Conservation (phyloP, 2,888 invertebrate genomes). For the Lypha dubia region DNA sequence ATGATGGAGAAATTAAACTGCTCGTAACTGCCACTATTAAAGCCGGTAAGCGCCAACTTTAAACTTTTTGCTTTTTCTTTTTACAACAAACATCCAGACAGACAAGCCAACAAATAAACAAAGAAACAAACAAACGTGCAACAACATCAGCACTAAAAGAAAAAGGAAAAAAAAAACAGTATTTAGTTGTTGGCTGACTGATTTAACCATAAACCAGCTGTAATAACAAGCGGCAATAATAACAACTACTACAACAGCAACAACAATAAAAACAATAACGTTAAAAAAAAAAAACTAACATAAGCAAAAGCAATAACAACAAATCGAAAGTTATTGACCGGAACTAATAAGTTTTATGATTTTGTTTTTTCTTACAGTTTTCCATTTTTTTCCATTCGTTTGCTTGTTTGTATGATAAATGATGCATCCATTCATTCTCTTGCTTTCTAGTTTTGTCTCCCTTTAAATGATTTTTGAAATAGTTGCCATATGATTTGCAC, state of each 20-base stretch:
- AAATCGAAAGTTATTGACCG: slow-evolving; percentile 77
- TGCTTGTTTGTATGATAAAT: background rate
- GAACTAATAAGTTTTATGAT: slow-evolving; percentile 74
- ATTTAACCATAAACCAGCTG: slow-evolving; percentile 65
- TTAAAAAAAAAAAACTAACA: slow-evolving; percentile 12
- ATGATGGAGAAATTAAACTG: slow-evolving; percentile 26
- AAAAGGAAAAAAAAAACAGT: slow-evolving; percentile 13
- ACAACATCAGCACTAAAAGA: slow-evolving; percentile 1
- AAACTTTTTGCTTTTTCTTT: slow-evolving; percentile 7
- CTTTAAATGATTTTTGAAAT: background rate
- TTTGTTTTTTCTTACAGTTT: slow-evolving; percentile 23
- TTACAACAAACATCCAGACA: slow-evolving; percentile 24
- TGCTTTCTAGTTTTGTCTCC: background rate
- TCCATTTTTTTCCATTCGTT: background rate
- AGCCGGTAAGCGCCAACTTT: slow-evolving; percentile 65
- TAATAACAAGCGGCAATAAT: slow-evolving; percentile 42
- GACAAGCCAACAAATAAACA: background rate
- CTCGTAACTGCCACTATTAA: slow-evolving; percentile 46
- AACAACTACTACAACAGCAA: slow-evolving; percentile 47
- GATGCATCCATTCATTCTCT: background rate
- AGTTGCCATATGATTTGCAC: background rate
- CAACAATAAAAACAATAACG: slow-evolving; percentile 63
- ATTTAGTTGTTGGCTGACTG: slow-evolving; percentile 63
- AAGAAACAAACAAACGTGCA: background rate
- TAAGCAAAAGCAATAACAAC: slow-evolving; percentile 63